These are phyloP conservation scores for Melanotaenia nigrans DNA, from an alignment of 2,797 vertebrate genomes.

Conservation along the genomic window DNA sequence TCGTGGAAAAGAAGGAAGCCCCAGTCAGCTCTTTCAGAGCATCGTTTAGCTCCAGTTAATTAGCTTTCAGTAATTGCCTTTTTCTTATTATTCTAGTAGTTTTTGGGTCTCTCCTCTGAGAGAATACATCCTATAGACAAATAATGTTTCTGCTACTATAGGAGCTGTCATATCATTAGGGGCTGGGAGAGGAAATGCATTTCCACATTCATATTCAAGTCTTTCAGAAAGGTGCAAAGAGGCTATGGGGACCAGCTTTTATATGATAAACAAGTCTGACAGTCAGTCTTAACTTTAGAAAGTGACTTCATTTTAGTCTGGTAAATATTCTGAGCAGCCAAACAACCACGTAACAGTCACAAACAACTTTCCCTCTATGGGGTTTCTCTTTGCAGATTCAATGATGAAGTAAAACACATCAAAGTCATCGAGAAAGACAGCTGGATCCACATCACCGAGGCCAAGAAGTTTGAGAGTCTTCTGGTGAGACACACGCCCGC, in stretches of 20 bases:
- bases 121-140: slow-evolving; percentile 25
- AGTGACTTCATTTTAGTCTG: slow-evolving; percentile 23
- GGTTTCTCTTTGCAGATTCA: slow-evolving; percentile 85
- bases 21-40: slow-evolving; percentile 36
- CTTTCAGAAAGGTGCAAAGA: slow-evolving; percentile 33
- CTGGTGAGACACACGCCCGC: slow-evolving; percentile 79
- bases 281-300: slow-evolving; percentile 15
- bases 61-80: slow-evolving; percentile 62
- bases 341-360: not conserved
- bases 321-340: slow-evolving; percentile 9
- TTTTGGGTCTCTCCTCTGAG: slow-evolving; percentile 31
- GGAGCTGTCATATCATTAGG: slow-evolving; percentile 41
- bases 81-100: slow-evolving; percentile 25
- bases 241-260: slow-evolving; percentile 19
- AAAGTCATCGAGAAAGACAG: slow-evolving; percentile 97
- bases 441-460: slow-evolving; percentile 98
- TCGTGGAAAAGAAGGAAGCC: slow-evolving; percentile 29
- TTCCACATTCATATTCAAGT: slow-evolving; percentile 27
- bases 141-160: slow-evolving; percentile 25
- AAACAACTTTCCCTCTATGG: not conserved
- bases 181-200: slow-evolving; percentile 19
- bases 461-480: slow-evolving; percentile 97
- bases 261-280: slow-evolving; percentile 24
- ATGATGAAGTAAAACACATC: slow-evolving; percentile 98
- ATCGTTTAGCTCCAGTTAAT: slow-evolving; percentile 57